Evolutionary conservation across 2,888 invertebrate genomes (phyloP), one percentile per base, ranked within the genome.

Genomic region (Drosophila paranaensis): DNA sequence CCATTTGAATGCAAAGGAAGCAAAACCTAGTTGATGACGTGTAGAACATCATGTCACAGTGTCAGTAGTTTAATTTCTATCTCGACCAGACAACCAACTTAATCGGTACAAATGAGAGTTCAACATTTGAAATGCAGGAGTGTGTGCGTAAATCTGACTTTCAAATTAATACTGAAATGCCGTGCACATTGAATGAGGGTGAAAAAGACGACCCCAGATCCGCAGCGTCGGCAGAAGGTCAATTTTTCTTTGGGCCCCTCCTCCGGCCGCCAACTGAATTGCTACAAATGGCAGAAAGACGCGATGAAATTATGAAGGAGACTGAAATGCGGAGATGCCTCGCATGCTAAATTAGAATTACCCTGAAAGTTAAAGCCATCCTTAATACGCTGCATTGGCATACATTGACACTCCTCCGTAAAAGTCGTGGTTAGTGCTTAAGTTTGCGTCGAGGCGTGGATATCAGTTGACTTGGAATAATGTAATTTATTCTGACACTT

Each of bases 401-500:
- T 16, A 33, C 11, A 33, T 16, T 50, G 11, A 33, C 10, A 6
- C 13, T 16, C 8, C 33, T 35, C 50, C 50, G 8, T 4, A 8
- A 35, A 6, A 16, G 6, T 3, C n/a, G 25, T 35, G 42, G 1
- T 10, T 13, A 35, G 6, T n/a, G 20, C 2, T 20, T 27, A 16
- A 20, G n/a, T 11, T 55, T 27, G 39, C n/a, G 8, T 9, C 14
- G 37, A 6, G 51, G 40, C 48, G 51, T 6, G 9, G 8, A 45
- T 77, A 74, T 82, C 78, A 70, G 68, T 79, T 75, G 46, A 45
- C 33, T 14, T 57, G 70, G 65, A 75, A 82, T 79, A 88, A 84
- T 87, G 78, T 87, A 89, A 90, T 90, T 77, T 87, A 90, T 89
- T 89, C 81, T 80, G 87, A 80, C 90, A 88, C 90, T 87, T 90